Base-by-base conservation (phyloP, 2,888 invertebrate genomes). In the Parnassius glacialis region DNA sequence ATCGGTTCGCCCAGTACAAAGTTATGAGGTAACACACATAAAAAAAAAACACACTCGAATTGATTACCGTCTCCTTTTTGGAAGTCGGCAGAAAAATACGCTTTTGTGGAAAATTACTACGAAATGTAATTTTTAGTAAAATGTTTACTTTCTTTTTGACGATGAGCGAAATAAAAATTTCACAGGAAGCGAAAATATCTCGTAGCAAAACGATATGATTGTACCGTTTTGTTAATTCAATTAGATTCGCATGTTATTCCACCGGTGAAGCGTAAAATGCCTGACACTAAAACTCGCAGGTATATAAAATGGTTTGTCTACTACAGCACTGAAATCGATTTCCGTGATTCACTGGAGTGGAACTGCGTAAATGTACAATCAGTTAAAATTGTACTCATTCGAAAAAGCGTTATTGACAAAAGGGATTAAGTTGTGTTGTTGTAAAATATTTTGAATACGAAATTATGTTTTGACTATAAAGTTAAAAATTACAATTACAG, bases 171-270 rank as follows among this genome's bases (percentile, higher is more conserved):
- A 52, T 59, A 48, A 59, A 59, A 56, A 56, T 47, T 52, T 52
- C 2, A 10, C 16, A 34, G 34, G 13, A 11, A 53, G 62, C 67
- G 61, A 70, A 67, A 65, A 71, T 66, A 64, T 62, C 65, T 62
- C 72, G 73, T 74, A 71, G 72, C 74, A 71, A 75, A 76, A 75
- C 74, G 69, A 71, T 70, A 70, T 70, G 66, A 70, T 68, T 67
- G 75, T 77, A 74, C 76, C 75, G 79, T 75, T 70, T 52, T 60
- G 62, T 70, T 80, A 79, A 82, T 81, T 79, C 76, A 81, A 81
- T 79, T 76, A 79, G 67, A 74, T 70, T 63, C 68, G 67, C 67
- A 68, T 64, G 67, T 72, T 68, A 66, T 63, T 67, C 61, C 59
- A 58, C 58, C 60, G 53, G 62, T 25, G 50, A 52, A 10, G 42